A percentile compares a stretch with the other conserved stretches of the same genome.
phyloP scores from a whole-genome alignment of 1,140 invertebrate species.

The Drosophila sp. region DNA sequence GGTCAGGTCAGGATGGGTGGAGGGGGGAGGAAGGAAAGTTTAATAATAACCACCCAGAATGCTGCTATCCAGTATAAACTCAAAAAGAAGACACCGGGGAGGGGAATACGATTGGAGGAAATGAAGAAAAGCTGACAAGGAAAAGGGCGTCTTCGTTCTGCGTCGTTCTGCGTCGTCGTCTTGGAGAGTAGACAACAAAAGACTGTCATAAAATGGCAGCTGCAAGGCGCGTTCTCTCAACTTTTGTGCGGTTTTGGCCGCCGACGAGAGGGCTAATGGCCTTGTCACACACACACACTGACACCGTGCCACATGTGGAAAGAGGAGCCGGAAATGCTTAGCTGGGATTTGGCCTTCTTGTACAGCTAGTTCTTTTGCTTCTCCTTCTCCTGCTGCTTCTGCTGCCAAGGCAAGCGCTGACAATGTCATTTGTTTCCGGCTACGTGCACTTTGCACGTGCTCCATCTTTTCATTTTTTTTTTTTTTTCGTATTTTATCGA shows the following conservation, averaged over 20 bases:
- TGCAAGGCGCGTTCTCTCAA: slow-evolving; percentile 37
- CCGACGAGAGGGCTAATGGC: slow-evolving; percentile 65
- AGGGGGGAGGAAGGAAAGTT: slow-evolving; percentile 10
- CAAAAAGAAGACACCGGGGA: background rate
- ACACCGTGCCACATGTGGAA: slow-evolving; percentile 14
- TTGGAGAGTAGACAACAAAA: slow-evolving; percentile 58
- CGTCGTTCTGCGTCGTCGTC: background rate
- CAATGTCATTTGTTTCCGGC: slow-evolving; percentile 79
- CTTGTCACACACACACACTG: slow-evolving; percentile 46
- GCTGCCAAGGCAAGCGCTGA: slow-evolving; percentile 58
- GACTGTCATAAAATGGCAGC: slow-evolving; percentile 71
- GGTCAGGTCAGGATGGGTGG: no score
- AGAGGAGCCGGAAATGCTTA: slow-evolving; percentile 67
- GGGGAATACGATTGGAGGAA: background rate
- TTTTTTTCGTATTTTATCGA: background rate
- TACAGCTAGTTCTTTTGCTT: slow-evolving; percentile 31
- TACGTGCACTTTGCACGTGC: slow-evolving; percentile 27
- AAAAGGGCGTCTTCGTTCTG: slow-evolving; percentile 6
- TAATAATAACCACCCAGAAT: slow-evolving; percentile 20
- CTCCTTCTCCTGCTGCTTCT: slow-evolving; percentile 22
- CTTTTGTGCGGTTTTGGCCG: slow-evolving; percentile 24
- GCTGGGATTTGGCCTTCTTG: slow-evolving; percentile 58
- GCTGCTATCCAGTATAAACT: slow-evolving; percentile 23
- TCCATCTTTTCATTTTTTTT: slow-evolving; percentile 1
- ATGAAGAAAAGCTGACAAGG: slow-evolving; percentile 17